phyloP scores from a whole-genome alignment of 2,888 invertebrate species.

The Holacanthella duospinosa region DNA sequence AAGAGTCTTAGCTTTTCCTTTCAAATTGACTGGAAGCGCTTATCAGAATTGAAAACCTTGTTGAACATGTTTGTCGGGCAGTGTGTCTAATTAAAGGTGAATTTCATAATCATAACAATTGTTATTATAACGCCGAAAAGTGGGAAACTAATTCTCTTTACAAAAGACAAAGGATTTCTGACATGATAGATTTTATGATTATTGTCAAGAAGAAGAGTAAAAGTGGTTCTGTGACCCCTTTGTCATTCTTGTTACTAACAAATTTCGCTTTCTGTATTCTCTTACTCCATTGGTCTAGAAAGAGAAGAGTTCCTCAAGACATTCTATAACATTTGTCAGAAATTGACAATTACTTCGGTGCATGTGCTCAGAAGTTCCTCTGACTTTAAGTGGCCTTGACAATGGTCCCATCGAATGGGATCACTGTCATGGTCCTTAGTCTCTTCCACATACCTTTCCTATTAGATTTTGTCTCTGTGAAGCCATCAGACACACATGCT shows the following conservation, averaged over 20 bases:
- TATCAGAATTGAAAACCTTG: slow-evolving; percentile 19
- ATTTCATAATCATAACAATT: background rate
- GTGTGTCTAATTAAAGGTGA: background rate
- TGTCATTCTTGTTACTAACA: slow-evolving; percentile 44
- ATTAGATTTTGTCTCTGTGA: background rate
- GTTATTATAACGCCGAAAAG: too few relatives aligned
- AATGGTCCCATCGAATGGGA: too few relatives aligned
- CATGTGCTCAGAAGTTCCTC: background rate
- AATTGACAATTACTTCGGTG: too few relatives aligned
- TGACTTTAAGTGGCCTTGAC: background rate
- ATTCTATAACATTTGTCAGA: slow-evolving; percentile 10
- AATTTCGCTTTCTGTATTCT: too few relatives aligned
- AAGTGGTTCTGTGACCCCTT: slow-evolving; percentile 51
- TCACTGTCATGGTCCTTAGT: background rate
- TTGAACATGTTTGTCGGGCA: background rate
- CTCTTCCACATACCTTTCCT: too few relatives aligned
- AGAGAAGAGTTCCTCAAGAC: slow-evolving; percentile 22
- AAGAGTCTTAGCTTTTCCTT: slow-evolving; percentile 75
- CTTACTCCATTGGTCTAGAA: too few relatives aligned
- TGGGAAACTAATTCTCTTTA: too few relatives aligned
- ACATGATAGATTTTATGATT: background rate
- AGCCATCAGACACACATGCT: background rate
- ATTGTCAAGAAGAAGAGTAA: too few relatives aligned
- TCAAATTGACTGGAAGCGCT: slow-evolving; percentile 51
- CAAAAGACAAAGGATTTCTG: too few relatives aligned